Conservation (phyloP, 2,888 invertebrate species). For the Stenichneumon culpator region DNA sequence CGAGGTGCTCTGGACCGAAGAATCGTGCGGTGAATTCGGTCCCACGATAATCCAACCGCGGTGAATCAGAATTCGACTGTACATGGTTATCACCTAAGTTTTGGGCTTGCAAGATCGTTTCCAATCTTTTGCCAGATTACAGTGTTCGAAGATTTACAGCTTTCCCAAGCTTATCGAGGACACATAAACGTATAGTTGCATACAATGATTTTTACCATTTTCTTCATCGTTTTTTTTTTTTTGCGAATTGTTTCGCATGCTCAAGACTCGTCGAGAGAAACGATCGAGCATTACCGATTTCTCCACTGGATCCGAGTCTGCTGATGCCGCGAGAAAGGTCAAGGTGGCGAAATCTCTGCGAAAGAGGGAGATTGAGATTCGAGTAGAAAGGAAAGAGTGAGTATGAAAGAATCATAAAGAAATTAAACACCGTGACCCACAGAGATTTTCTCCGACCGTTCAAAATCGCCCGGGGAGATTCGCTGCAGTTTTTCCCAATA, state of each 20-base stretch:
- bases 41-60: too few species aligned
- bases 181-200: neutral
- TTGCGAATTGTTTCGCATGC: slow-evolving; percentile 7
- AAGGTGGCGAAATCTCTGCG: slow-evolving; percentile 20
- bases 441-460: neutral
- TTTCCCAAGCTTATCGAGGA: slow-evolving; percentile 15
- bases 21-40: too few species aligned
- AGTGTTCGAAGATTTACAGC: slow-evolving; percentile 22
- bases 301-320: slow-evolving; percentile 10
- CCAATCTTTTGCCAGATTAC: too few species aligned
- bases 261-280: slow-evolving; percentile 38
- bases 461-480: neutral
- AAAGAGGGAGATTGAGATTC: neutral
- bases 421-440: neutral
- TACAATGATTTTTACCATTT: slow-evolving; percentile 13
- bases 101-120: too few species aligned
- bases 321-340: slow-evolving; percentile 45
- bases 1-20: too few species aligned
- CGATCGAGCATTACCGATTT: slow-evolving; percentile 45
- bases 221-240: slow-evolving; percentile 23
- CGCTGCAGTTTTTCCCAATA: neutral
- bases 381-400: slow-evolving; percentile 16
- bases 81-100: too few species aligned
- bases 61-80: too few species aligned
- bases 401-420: slow-evolving; percentile 3